Base-by-base conservation (phyloP, 2,888 invertebrate species). In the Mimas tiliae region DNA sequence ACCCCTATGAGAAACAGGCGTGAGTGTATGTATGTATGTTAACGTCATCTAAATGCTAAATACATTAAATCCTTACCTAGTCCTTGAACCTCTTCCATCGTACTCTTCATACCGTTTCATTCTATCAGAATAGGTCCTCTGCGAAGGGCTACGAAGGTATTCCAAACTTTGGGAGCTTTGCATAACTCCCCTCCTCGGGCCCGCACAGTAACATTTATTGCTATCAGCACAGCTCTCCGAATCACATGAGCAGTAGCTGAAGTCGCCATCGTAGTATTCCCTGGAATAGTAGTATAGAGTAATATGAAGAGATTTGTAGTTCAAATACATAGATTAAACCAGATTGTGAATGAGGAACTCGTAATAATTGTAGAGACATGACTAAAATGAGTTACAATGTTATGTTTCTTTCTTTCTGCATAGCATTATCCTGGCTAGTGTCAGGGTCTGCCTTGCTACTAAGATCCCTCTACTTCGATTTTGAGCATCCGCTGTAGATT, bases 201-300 rank as follows among this genome's bases (percentile, higher is more conserved):
- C 81, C 84, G 95, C 78, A 82, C 98, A 98, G 81, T 98, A 98
- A 82, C 98, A 98, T 85, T 98, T 98, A 84, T 97, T 97, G 76
- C 96, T 96, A 72, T 97, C 97, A 0, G 96, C 95, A 81, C 98
- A 98, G 78, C 97, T 97, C 83, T 98, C 98, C 0, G 97, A 97
- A 78, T 97, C 97, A 81, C 97, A 97, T 16, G 96, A 96, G 78
- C 98, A 98, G 79, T 95, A 96, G 71, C 93, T 93, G 79, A 90
- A 86, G 79, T 93, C 86, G 11, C 88, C 85, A 62, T 89, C 88
- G 76, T 89, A 84, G 68, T 83, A 73, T 69, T 94, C 92, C 70
- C 93, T 92, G 85, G 27, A 88, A 85, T 58, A 58, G 6, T n/a
- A 6, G 12, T 1, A 55, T 16, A 11, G 12, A 11, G 0, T 45